These are phyloP conservation scores for Peromyscus leucopus DNA, from an alignment of 2,113 vertebrate species.

Conservation along the genomic window DNA sequence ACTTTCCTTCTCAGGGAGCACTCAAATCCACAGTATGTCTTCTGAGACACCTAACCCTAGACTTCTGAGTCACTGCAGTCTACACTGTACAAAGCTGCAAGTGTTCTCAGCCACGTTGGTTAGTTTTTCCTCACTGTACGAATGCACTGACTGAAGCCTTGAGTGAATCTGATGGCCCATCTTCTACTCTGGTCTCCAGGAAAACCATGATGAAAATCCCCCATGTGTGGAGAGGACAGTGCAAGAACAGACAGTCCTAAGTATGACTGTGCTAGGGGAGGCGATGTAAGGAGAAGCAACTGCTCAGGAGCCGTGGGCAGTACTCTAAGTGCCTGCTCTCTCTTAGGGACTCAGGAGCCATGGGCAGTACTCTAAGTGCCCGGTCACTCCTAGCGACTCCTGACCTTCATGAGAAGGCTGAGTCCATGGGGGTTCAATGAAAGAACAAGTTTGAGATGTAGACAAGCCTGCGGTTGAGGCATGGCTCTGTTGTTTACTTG, in stretches of 20 bases:
- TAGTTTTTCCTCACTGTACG: background rate
- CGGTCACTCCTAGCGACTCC: background rate
- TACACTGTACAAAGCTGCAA: background rate
- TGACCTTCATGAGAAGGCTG: background rate
- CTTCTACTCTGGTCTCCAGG: background rate
- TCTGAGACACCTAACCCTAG: background rate
- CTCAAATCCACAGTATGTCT: background rate
- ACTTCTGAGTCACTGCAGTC: background rate
- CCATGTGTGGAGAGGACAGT: rapidly evolving
- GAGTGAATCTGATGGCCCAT: background rate
- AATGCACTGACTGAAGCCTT: background rate
- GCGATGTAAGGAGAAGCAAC: background rate
- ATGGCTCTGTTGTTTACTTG: background rate
- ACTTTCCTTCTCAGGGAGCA: background rate
- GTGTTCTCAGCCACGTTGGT: background rate
- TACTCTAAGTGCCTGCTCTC: background rate
- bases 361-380: background rate
- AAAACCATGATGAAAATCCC: background rate
- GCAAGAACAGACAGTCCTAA: background rate
- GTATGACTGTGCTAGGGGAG: background rate
- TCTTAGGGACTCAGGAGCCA: no score
- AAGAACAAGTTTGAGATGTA: background rate
- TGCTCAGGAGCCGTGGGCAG: background rate
- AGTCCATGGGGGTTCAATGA: background rate
- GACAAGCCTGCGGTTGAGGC: background rate